phyloP scores from a whole-genome alignment of 2,797 vertebrate genomes.

The Bufotes viridis region DNA sequence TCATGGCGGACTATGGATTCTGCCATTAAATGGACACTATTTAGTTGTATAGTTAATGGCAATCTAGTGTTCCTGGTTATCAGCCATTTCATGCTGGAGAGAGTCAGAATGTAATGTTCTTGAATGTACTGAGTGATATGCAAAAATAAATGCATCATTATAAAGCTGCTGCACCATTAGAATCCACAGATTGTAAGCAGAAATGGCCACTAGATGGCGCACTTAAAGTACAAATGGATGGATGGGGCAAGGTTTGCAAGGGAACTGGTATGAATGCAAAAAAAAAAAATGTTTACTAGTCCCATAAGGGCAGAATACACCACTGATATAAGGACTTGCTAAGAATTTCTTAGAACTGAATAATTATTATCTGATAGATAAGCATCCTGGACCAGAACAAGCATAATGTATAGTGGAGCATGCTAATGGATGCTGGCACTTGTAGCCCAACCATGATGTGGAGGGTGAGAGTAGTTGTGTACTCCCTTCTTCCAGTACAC shows the following conservation, averaged over 20 bases:
- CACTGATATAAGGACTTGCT: neutral
- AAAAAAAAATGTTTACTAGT: neutral
- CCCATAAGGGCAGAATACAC: neutral
- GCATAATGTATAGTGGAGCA: neutral
- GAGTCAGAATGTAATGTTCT: no score
- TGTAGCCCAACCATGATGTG: neutral
- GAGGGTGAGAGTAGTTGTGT: neutral
- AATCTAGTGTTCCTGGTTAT: no score
- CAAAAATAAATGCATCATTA: neutral
- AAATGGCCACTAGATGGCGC: neutral
- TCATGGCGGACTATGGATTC: no score
- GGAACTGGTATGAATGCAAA: neutral
- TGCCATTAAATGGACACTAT: no score
- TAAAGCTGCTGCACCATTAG: neutral
- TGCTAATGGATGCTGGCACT: neutral
- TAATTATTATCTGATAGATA: neutral
- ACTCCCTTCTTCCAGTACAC: neutral
- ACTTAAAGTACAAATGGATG: neutral
- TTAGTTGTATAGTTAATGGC: no score
- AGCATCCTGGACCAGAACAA: neutral
- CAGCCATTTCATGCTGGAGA: no score
- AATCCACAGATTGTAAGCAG: neutral
- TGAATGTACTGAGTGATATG: no score
- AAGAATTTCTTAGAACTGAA: neutral
- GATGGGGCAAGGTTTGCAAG: neutral